phyloP scores from a whole-genome alignment of 2,113 vertebrate species.

The Tamias sibiricus region DNA sequence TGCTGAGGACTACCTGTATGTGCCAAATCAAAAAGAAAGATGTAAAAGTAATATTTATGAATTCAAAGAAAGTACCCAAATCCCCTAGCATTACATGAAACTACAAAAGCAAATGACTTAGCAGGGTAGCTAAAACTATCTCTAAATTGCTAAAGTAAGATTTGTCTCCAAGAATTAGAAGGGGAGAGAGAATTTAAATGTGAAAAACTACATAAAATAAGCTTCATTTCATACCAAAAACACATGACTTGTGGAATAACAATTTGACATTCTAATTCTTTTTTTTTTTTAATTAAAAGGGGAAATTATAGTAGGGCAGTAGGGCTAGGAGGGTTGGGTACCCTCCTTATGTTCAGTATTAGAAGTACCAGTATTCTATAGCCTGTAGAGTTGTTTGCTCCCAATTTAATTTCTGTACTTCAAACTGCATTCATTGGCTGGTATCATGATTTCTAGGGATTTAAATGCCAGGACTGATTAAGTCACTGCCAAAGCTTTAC shows the following conservation, averaged over 20 bases:
- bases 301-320: neutral
- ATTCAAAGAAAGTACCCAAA: neutral
- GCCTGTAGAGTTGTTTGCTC: neutral
- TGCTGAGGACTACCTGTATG: neutral
- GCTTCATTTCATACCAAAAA: neutral
- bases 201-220: neutral
- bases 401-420: conserved; percentile 39
- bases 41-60: neutral
- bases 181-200: neutral
- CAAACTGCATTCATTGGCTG: conserved; percentile 11
- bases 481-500: conserved; percentile 46
- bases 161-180: neutral
- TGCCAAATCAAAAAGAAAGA: neutral
- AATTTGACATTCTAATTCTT: neutral
- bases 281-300: neutral
- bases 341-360: neutral
- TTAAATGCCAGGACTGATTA: conserved; percentile 43
- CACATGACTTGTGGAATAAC: neutral
- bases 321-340: neutral
- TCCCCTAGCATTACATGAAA: neutral
- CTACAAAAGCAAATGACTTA: neutral
- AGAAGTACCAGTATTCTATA: neutral
- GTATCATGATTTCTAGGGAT: conserved; percentile 4
- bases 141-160: neutral
- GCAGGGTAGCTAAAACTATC: neutral